A percentile compares a stretch with the other conserved stretches of the same genome.
phyloP scores from a whole-genome alignment of 2,113 vertebrate species.

The Cephalopholis sonnerati region DNA sequence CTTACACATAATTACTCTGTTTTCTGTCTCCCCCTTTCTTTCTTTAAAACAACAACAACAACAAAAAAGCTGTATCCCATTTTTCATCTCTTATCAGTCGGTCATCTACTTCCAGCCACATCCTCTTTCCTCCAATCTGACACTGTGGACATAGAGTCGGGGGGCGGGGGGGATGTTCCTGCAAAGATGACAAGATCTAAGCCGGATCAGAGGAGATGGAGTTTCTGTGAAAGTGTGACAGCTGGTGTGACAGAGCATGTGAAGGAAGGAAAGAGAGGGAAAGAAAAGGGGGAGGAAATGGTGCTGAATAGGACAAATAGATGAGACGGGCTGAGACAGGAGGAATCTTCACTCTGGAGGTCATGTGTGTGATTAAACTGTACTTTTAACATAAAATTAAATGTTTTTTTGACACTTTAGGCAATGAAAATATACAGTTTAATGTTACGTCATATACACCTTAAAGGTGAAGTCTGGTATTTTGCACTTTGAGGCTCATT shows the following conservation, averaged over 20 bases:
- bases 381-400: not conserved
- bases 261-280: constrained; percentile 37
- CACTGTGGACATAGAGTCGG: constrained; percentile 17
- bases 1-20: not conserved
- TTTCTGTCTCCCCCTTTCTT: not conserved
- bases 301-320: constrained; percentile 15
- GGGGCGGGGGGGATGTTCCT: constrained; percentile 47
- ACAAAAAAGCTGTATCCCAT: not conserved
- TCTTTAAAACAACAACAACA: not conserved
- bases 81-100: not conserved
- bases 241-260: constrained; percentile 69
- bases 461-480: too few species aligned
- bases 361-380: not conserved
- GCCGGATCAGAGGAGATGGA: constrained; percentile 71
- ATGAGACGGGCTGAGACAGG: not conserved
- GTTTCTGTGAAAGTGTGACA: constrained; percentile 76
- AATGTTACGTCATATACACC: not conserved
- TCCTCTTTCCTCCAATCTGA: constrained; percentile 29
- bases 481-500: too few species aligned
- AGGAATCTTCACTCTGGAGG: constrained; percentile 16
- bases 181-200: constrained; percentile 72
- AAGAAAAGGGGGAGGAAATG: not conserved
- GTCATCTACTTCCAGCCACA: constrained; percentile 7
- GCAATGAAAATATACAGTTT: not conserved
- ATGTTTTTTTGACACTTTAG: not conserved